These are phyloP conservation scores for Lathronympha strigana DNA, from an alignment of 2,888 invertebrate species.

Conservation along the genomic window DNA sequence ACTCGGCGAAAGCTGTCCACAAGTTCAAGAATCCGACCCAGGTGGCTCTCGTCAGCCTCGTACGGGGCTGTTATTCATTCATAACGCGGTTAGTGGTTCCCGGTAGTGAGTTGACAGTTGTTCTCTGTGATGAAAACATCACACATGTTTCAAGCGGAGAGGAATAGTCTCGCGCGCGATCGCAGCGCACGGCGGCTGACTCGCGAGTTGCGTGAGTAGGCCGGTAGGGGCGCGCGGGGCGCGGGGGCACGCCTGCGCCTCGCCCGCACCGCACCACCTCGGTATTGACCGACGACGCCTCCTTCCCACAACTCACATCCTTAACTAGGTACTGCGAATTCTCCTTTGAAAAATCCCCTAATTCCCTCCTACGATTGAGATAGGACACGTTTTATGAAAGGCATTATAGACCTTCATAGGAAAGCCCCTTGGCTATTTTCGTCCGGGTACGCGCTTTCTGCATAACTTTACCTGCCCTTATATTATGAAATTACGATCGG, in stretches of 20 bases:
- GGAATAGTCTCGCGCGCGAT: constrained; percentile 73
- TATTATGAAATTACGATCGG: constrained; percentile 34
- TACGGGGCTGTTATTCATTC: constrained; percentile 63
- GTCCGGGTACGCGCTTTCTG: constrained; percentile 27
- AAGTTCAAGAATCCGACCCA: constrained; percentile 50
- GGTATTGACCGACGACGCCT: constrained; percentile 84
- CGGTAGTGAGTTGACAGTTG: constrained; percentile 64
- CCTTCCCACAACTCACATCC: constrained; percentile 82
- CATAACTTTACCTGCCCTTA: constrained; percentile 27
- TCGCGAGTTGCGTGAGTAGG: constrained; percentile 81
- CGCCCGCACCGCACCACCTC: constrained; percentile 78
- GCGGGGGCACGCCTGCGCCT: constrained; percentile 76
- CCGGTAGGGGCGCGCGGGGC: constrained; percentile 54
- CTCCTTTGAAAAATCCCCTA: constrained; percentile 80
- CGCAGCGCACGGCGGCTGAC: constrained; percentile 79
- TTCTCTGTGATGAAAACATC: constrained; percentile 79
- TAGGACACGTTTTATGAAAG: constrained; percentile 67
- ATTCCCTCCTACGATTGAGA: constrained; percentile 73
- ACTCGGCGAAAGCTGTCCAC: constrained; percentile 73
- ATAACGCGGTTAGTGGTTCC: constrained; percentile 57
- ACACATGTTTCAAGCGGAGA: constrained; percentile 75
- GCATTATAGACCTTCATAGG: constrained; percentile 45
- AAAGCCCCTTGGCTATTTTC: constrained; percentile 53
- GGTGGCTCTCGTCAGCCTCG: constrained; percentile 49
- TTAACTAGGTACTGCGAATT: constrained; percentile 80